phyloP scores from a whole-genome alignment of 2,797 vertebrate genomes.

The Poeciliopsis paucimaculata region DNA sequence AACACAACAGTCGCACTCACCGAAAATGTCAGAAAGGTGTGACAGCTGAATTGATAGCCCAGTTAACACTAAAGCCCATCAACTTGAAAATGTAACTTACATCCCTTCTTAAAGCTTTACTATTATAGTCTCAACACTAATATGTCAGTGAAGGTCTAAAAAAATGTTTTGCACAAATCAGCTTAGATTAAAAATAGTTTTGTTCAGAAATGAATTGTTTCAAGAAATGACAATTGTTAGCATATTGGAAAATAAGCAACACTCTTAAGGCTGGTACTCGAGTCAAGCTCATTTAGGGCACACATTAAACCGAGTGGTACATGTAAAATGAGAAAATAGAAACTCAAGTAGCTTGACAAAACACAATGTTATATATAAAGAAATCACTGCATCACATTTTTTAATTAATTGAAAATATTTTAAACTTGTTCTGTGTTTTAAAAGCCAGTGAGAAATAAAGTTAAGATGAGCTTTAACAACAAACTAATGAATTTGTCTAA shows the following conservation, averaged over 20 bases:
- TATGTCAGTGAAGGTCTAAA: not conserved
- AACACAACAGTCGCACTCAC: conserved; percentile 52
- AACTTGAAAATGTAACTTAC: not conserved
- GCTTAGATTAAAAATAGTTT: not conserved
- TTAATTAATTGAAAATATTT: not conserved
- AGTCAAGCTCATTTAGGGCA: not conserved
- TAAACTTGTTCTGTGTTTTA: not conserved
- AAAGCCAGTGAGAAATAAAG: not conserved
- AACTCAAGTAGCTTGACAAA: not conserved
- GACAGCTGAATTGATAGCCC: not conserved
- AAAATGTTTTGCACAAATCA: not conserved
- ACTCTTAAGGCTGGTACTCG: not conserved
- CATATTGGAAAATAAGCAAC: not conserved
- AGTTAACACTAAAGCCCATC: not conserved
- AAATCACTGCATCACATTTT: not conserved
- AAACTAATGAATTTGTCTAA: not conserved
- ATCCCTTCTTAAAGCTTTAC: not conserved
- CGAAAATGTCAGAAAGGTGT: conserved; percentile 3
- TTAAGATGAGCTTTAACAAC: not conserved
- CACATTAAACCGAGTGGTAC: not conserved
- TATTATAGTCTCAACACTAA: not conserved
- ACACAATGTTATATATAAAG: not conserved
- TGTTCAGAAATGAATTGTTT: not conserved
- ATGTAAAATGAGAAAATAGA: not conserved
- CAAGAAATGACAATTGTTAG: not conserved